These are phyloP conservation scores for Crocodylus rhombifer DNA, from an alignment of 2,797 vertebrate genomes.

Conservation along the genomic window DNA sequence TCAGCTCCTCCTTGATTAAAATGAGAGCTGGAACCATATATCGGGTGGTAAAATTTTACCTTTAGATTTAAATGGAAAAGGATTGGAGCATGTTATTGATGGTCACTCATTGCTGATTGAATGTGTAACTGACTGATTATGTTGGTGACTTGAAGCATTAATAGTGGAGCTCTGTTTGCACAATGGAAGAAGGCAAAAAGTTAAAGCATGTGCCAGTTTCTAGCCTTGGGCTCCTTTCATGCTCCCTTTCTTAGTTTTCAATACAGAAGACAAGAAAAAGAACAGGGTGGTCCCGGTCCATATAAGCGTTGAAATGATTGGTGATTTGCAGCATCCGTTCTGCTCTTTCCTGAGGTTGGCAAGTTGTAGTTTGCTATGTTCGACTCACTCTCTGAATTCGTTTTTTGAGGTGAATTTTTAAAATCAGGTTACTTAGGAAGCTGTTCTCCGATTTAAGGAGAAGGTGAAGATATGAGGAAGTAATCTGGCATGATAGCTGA, in stretches of 20 bases:
- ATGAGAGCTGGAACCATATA: rapidly evolving
- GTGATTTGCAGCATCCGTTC: not conserved
- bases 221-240: not conserved
- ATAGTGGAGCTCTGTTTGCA: not conserved
- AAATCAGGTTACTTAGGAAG: not conserved
- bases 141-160: not conserved
- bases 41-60: not conserved
- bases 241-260: not conserved
- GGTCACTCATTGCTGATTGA: not conserved
- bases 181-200: rapidly evolving
- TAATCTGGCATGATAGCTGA: rapidly evolving
- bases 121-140: rapidly evolving
- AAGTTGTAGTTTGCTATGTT: not conserved
- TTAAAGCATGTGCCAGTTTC: rapidly evolving
- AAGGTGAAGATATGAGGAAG: not conserved
- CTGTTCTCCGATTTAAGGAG: not conserved
- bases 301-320: not conserved
- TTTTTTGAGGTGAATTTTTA: not conserved
- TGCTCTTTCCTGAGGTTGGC: not conserved
- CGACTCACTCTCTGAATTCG: not conserved
- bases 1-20: not conserved
- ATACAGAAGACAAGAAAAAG: not conserved
- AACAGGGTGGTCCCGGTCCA: not conserved
- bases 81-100: rapidly evolving
- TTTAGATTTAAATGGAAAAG: rapidly evolving